Conservation (phyloP, 2,113 vertebrate genomes). For the Chaetodon trifascialis region DNA sequence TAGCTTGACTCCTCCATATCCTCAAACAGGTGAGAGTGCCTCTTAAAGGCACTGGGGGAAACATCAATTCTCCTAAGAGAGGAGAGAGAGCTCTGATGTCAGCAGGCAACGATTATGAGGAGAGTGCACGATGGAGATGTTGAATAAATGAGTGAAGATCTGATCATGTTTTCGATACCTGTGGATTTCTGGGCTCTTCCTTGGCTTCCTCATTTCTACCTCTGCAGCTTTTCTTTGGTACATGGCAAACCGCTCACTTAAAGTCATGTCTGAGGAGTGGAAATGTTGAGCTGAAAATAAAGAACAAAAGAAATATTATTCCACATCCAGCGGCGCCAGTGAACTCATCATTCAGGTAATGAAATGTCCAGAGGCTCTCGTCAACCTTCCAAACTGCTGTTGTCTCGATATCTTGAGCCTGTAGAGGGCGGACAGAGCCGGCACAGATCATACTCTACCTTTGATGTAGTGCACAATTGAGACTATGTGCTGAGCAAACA, state of each 20-base stretch:
- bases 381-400: neutral
- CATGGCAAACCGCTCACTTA: conserved; percentile 98
- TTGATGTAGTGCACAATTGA: conserved; percentile 98
- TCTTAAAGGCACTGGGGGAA: conserved; percentile 99
- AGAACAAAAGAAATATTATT: conserved; percentile 4
- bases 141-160: fast-evolving
- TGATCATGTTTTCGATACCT: conserved; percentile 81
- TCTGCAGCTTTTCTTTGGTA: conserved; percentile 97
- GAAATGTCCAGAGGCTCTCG: neutral
- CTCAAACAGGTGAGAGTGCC: conserved; percentile 96
- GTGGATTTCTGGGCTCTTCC: conserved; percentile 99
- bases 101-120: neutral
- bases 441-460: conserved; percentile 83
- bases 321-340: neutral
- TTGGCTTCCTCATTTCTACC: conserved; percentile 93
- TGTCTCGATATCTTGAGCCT: neutral
- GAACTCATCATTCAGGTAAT: neutral
- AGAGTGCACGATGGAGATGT: neutral
- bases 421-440: neutral
- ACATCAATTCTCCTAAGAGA: conserved; percentile 96
- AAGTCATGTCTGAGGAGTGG: conserved; percentile 92
- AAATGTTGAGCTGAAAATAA: conserved; percentile 93
- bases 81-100: conserved; percentile 13
- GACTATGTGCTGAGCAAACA: conserved; percentile 98
- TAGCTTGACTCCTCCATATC: conserved; percentile 93